A percentile compares a stretch with the other conserved stretches of the same genome.
phyloP scores from a whole-genome alignment of 2,113 vertebrate genomes.

The Dendrocopos noguchii region DNA sequence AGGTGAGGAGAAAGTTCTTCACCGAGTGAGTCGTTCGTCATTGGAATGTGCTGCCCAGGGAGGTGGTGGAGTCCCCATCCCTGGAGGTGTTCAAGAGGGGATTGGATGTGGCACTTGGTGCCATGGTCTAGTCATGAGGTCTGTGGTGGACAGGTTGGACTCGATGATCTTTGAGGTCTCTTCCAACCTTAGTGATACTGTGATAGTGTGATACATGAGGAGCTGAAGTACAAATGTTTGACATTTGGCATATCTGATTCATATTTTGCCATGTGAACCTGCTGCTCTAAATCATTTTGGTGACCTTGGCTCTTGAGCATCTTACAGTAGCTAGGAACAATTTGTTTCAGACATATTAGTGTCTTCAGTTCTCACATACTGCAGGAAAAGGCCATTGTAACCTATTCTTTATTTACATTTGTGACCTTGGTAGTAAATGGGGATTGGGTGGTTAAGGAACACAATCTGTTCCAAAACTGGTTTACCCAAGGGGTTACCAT shows the following conservation, averaged over 20 bases:
- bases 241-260: neutral
- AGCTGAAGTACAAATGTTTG: neutral
- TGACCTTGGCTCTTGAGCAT: neutral
- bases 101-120: too few species aligned
- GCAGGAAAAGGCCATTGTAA: neutral
- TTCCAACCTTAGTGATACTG: too few species aligned
- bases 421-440: neutral
- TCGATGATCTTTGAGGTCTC: too few species aligned
- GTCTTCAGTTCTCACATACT: neutral
- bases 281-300: neutral
- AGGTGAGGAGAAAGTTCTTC: too few species aligned
- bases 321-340: neutral
- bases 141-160: too few species aligned
- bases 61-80: too few species aligned
- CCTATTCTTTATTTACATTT: neutral
- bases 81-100: too few species aligned
- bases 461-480: neutral
- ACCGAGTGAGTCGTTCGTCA: too few species aligned
- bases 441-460: neutral
- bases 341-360: neutral
- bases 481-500: neutral
- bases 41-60: too few species aligned
- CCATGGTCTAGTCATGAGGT: too few species aligned
- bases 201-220: too few species aligned
- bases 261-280: neutral